A percentile compares a stretch with the other conserved stretches of the same genome.
Evolutionary conservation across 1,140 invertebrate species (phyloP).

Genomic region (Eriosoma lanigerum): DNA sequence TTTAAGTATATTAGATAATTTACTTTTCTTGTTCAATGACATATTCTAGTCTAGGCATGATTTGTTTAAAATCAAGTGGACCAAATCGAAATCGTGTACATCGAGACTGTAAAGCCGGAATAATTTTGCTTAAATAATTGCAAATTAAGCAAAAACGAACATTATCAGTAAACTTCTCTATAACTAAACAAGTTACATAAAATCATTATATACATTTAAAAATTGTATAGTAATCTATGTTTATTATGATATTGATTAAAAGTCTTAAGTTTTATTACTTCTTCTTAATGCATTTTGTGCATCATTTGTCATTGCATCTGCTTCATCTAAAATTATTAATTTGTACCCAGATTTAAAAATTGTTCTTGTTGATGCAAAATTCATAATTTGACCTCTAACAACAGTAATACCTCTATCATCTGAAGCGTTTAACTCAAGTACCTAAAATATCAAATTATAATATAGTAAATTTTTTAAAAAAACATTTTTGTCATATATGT

Average conservation of each 20-base stretch:
- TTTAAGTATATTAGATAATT: conserved; percentile 58
- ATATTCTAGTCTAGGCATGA: conserved; percentile 83
- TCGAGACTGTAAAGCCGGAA: conserved; percentile 95
- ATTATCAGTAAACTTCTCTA: conserved; percentile 98
- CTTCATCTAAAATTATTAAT: conserved; percentile 97
- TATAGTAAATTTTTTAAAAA: too few relatives aligned
- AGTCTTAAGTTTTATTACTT: conserved; percentile 64
- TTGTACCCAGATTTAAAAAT: conserved; percentile 94
- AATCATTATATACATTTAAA: neutral
- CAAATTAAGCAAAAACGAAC: conserved; percentile 98
- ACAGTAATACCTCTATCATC: conserved; percentile 98
- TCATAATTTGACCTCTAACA: conserved; percentile 93
- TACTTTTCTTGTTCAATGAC: conserved; percentile 86
- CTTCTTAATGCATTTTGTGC: conserved; percentile 97
- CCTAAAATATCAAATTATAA: conserved; percentile 62
- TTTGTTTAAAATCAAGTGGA: conserved; percentile 82
- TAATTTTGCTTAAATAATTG: conserved; percentile 98
- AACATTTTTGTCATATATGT: too few relatives aligned
- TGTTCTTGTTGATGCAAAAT: conserved; percentile 95
- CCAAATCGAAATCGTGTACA: conserved; percentile 98
- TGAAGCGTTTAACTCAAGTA: conserved; percentile 94
- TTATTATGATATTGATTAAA: neutral
- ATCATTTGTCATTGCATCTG: conserved; percentile 99
- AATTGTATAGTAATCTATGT: neutral
- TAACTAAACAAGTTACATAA: conserved; percentile 68